Base-by-base conservation (phyloP, 2,113 vertebrate species). In the Pampusana beccarii region DNA sequence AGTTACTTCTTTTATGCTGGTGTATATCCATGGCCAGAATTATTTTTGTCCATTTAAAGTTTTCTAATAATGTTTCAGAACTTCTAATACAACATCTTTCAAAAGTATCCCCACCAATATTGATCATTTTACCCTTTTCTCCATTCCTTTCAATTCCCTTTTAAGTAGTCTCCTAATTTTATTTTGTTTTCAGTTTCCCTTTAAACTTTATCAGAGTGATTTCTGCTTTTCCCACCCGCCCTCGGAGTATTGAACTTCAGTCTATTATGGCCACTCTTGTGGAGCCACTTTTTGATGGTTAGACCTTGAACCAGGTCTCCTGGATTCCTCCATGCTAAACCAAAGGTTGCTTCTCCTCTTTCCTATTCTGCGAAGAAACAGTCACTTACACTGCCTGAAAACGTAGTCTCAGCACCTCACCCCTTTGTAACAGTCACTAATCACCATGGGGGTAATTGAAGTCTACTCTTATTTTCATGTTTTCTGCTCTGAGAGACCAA, bases 91-190 rank as follows among this genome's bases (percentile, higher is more conserved):
- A 69, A 58, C 46, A 66, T 70, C 71, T 93, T 92, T 88, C 88
- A 88, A 61, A 97, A 88, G 67, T 69, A 88, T 53, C 66, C 74
- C 62, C 40, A 88, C 50, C 17, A 80, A 58, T 93, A 94, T 82
- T 90, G 73, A 80, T 80, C 88, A 44, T 58, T 92, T 84, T 53
- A 46, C 40, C 34, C 62, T 94, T 90, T 62, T 5, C 82, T 71
- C n/a, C 54, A 44, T 88, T 90, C 34, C 88, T 95, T 94, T 67
- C 54, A 81, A 75, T 56, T 87, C 70, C 33, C 58, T 95, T 96
- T 93, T 66, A 97, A 94, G 42, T 51, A 69, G 38, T 71, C 61
- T 65, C 38, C 5, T 58, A 2, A 1, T 25, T 78, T 80, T 44
- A 57, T 53, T 51, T 72, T n/a, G 18, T 46, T 46, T 46, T 46